Evolutionary conservation across 1,140 invertebrate species (phyloP), one percentile per base, ranked within the genome.

Genomic region (Drosophila sulfurigaster): DNA sequence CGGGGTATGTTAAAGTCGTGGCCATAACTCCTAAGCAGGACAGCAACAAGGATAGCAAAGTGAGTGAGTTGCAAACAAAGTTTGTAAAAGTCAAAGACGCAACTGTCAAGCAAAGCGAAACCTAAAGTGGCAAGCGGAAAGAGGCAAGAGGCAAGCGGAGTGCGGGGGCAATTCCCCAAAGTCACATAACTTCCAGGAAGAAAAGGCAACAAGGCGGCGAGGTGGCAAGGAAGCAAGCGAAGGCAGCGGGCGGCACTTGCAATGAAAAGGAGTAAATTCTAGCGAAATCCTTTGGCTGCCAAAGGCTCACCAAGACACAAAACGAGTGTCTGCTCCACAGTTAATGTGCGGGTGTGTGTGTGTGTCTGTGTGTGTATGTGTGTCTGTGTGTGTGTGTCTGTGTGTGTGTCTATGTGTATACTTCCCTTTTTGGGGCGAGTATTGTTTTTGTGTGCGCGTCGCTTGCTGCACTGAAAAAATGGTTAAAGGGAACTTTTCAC

Each of bases 401-500:
- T 66, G 5, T 48, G n/a, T 43, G 5, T 25, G 38, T 69, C 15
- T 25, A 25, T 25, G 20, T 62, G 56, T 38, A 11, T 32, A 25
- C 20, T 43, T 43, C 48, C 48, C 45, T 57, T 60, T 68, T 57
- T 8, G 51, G 28, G 28, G 15, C 13, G 20, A 32, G 52, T 60
- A 68, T 75, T 79, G 74, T 79, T 80, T 86, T 75, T 85, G 69
- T 72, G 72, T 81, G 69, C 69, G 72, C 75, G 73, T 64, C 57
- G 70, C 32, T 51, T 58, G 62, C 62, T 59, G 51, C 64, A 69
- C 58, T 46, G 62, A 72, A 89, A 85, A 89, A 90, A 89, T 85
- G 75, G 85, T 89, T 89, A 90, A 85, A 81, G 71, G 71, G 70
- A 89, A 89, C 85, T 89, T 89, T 89, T 81, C 85, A 89, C 85